Base-by-base conservation (phyloP, 2,113 vertebrate species). In the Tringa solitaria region DNA sequence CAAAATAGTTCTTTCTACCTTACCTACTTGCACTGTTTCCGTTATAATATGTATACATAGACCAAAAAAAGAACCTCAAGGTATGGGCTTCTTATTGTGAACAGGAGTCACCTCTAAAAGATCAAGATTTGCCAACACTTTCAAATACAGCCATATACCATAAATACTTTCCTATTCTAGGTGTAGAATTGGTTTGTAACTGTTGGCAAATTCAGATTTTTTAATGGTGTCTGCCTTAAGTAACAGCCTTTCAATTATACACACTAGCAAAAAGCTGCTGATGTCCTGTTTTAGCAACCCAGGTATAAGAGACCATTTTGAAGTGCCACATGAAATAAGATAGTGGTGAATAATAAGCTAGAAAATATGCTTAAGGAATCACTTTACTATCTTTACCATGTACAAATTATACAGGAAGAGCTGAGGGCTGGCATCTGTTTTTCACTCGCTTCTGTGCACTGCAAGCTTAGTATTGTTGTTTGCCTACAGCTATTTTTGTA, bases 281-380 rank as follows among this genome's bases (percentile, higher is more conserved):
- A 82, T 95, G 89, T 19, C 73, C 74, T 95, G 59, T 96, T 91
- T 63, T 63, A 95, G 74, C 63, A 94, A 94, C 46, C 53, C 64
- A 93, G 82, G 89, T 97, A 94, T 93, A 93, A 95, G 93, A 94
- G 64, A 91, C 27, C 45, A 87, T 97, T 97, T 95, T 97, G 74
- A 96, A 95, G 80, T 93, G 57, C 57, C 73, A 67, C 48, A 80
- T 93, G 84, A 93, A 97, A 89, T 94, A 85, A 84, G 61, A 91
- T 56, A 78, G 68, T 76, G 78, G 54, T 91, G 90, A 94, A 97
- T 96, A 95, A 96, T 93, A 96, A 94, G 73, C 73, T 90, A 90
- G 84, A 92, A 97, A 97, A 96, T 92, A 93, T 91, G 93, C 91
- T 97, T 94, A 93, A 96, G 85, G 84, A 95, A 93, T 96, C 65